Conservation (phyloP, 2,888 invertebrate genomes). For the Aleiodes alternator region DNA sequence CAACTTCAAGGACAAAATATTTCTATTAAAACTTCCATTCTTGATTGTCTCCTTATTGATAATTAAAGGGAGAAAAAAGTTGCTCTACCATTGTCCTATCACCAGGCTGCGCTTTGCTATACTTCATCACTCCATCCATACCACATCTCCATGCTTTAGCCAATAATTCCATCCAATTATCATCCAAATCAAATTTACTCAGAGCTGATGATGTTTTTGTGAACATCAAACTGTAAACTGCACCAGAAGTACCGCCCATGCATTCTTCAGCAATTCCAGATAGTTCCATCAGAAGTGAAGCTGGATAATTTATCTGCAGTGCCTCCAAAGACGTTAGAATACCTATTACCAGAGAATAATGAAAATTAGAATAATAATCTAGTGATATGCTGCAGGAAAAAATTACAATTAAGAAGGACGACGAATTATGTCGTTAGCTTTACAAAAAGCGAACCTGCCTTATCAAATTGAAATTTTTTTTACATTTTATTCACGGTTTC, state of each 20-base stretch:
- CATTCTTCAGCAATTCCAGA: constrained; percentile 81
- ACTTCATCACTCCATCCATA: constrained; percentile 80
- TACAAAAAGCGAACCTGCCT: too few relatives aligned
- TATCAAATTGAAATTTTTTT: too few relatives aligned
- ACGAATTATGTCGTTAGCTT: too few relatives aligned
- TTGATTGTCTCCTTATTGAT: neutral
- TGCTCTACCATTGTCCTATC: constrained; percentile 84
- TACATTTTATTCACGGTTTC: too few relatives aligned
- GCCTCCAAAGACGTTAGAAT: constrained; percentile 60
- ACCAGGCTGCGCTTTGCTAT: constrained; percentile 84
- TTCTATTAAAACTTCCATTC: neutral
- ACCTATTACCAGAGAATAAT: constrained; percentile 56
- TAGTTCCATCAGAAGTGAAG: constrained; percentile 76
- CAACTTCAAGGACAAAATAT: constrained; percentile 72
- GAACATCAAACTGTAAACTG: constrained; percentile 86
- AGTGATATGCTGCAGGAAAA: too few relatives aligned
- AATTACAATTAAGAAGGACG: too few relatives aligned
- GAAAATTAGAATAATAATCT: neutral
- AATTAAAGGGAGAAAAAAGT: neutral
- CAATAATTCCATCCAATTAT: constrained; percentile 75
- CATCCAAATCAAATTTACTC: constrained; percentile 31
- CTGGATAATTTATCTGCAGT: constrained; percentile 70
- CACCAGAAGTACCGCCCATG: constrained; percentile 89
- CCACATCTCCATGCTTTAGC: constrained; percentile 77
- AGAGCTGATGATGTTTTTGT: constrained; percentile 79